These are phyloP conservation scores for Oasisia sp. DNA, from an alignment of 2,888 invertebrate genomes.

Conservation along the genomic window DNA sequence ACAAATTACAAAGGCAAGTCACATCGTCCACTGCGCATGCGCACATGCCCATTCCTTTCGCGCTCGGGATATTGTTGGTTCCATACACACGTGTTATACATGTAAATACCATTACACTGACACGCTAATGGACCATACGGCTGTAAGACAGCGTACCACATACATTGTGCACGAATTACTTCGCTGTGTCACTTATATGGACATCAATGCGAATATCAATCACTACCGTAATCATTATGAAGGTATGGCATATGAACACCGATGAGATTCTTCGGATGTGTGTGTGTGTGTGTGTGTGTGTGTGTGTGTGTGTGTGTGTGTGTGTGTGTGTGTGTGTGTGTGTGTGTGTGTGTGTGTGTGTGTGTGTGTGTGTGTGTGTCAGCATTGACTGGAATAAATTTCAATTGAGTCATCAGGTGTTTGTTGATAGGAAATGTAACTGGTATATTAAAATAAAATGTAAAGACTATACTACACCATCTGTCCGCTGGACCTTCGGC, in stretches of 20 bases:
- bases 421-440: neutral
- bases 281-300: neutral
- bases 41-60: conserved; percentile 24
- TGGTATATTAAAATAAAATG: neutral
- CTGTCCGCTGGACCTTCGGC: too few relatives aligned
- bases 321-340: too few relatives aligned
- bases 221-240: neutral
- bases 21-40: conserved; percentile 30
- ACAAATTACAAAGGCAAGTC: conserved; percentile 21
- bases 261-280: neutral
- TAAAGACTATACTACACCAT: neutral
- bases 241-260: neutral
- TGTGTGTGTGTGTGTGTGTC: too few relatives aligned
- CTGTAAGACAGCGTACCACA: neutral
- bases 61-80: neutral
- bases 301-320: too few relatives aligned
- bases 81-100: neutral
- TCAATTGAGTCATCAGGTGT: too few relatives aligned
- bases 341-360: too few relatives aligned
- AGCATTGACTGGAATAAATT: too few relatives aligned
- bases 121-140: neutral
- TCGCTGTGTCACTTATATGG: neutral
- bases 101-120: neutral
- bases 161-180: neutral
- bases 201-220: neutral